Evolutionary conservation across 2,113 vertebrate species (phyloP), one percentile per base, ranked within the genome.

Genomic region (Semnornis frantzii): DNA sequence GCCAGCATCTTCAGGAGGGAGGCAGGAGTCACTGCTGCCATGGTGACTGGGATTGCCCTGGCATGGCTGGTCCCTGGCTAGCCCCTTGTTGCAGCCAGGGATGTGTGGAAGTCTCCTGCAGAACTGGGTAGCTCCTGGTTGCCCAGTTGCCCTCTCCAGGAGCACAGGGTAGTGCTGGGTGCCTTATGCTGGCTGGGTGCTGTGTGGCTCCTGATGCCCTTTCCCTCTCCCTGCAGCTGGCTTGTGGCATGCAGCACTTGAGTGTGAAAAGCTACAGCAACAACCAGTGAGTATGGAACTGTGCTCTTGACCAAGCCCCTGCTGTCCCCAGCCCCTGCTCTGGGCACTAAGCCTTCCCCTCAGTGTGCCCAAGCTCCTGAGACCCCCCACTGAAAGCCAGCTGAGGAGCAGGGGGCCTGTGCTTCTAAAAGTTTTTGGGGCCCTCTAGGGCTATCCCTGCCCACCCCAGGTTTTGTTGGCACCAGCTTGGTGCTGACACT

Each of bases 241-340:
- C 93, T 19, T 98, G 98, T 6, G 90, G 84, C 34, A 97, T 99
- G 28, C 99, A 99, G 95, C 27, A 78, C 8, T 54, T 99, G 93
- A 97, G 75, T 11, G 76, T 99, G 86, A 94, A 94, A 90, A 97
- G 71, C 75, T 93, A 7, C 57, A 97, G 97, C 63, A 25, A 2
- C 89, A 98, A 16, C 95, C 97, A 98, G 99, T 99, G 97, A 99
- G 99, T 98, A 60, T 28, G 72, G 62, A 69, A 4, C 25, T 13
- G 1, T 2, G 3, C 42, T 24, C 31, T 64, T 13, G 9, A 11
- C 75, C 10, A 55, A 34, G 17, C 20, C 46, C 46, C 15, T 63
- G 9, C 63, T 89, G 66, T 37, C 39, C 70, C 31, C 60, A 63
- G 27, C 42, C 63, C 50, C 18, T 50, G 59, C 52, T 83, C 2